Percentiles rank a stretch among this genome's conserved stretches.
Conservation (phyloP, 1,140 invertebrate species). For the Megalopta genalis region DNA sequence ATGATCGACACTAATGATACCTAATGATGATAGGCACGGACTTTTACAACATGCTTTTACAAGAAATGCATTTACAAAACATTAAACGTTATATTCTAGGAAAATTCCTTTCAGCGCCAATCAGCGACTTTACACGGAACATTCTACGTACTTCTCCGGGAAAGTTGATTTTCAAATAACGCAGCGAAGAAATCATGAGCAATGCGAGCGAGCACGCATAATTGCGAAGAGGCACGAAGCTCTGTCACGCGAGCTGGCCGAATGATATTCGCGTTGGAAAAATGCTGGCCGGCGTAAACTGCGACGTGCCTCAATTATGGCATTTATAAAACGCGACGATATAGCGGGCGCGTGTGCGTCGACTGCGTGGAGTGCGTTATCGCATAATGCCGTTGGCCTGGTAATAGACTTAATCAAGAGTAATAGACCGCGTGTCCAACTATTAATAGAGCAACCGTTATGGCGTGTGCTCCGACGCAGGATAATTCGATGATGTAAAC, state of each 20-base stretch:
- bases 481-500: slow-evolving; percentile 46
- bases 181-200: no score
- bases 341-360: slow-evolving; percentile 17
- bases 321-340: slow-evolving; percentile 32
- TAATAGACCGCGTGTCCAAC: slow-evolving; percentile 65
- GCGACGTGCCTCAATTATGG: slow-evolving; percentile 37
- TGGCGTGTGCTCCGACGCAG: slow-evolving; percentile 49
- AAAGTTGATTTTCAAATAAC: no score
- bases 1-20: no score
- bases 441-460: slow-evolving; percentile 64
- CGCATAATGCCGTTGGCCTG: slow-evolving; percentile 58
- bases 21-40: no score
- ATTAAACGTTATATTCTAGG: no score
- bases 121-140: no score
- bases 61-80: no score
- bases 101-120: no score
- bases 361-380: slow-evolving; percentile 55
- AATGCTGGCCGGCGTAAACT: slow-evolving; percentile 14
- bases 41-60: no score
- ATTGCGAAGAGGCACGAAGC: no score
- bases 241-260: slow-evolving; percentile 20
- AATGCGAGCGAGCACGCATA: no score
- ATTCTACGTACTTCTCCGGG: no score
- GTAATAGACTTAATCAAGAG: slow-evolving; percentile 69
- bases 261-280: neutral